Conservation (phyloP, 2,888 invertebrate species). For the Autographa pulchrina region DNA sequence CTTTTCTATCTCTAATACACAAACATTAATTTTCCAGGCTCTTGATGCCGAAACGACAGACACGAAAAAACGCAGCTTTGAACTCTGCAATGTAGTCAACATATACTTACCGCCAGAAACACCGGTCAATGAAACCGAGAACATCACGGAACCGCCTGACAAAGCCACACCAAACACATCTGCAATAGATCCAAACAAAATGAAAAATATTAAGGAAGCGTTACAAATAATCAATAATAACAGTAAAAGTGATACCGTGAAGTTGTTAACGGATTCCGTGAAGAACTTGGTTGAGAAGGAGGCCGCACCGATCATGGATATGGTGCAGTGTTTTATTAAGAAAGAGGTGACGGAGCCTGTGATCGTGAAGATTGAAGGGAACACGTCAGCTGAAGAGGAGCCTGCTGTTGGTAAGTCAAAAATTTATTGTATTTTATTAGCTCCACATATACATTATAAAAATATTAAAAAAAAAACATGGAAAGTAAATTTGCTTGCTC, state of each 20-base stretch:
- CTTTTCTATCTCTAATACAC: no score
- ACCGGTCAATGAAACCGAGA: neutral
- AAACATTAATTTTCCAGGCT: conserved; percentile 32
- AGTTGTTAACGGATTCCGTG: conserved; percentile 26
- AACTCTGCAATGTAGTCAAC: conserved; percentile 19
- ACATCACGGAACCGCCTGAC: neutral
- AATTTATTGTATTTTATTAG: no score
- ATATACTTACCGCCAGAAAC: conserved; percentile 25
- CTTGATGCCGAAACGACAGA: neutral
- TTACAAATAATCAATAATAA: conserved; percentile 57
- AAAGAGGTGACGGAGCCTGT: neutral
- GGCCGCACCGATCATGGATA: conserved; percentile 11
- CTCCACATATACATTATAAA: no score
- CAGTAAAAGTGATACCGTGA: conserved; percentile 17
- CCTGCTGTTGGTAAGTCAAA: neutral
- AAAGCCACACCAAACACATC: neutral
- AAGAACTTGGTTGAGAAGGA: conserved; percentile 10
- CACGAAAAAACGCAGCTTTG: conserved; percentile 15
- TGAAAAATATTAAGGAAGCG: conserved; percentile 51
- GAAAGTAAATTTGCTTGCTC: no score
- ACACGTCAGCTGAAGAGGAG: neutral
- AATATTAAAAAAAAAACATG: no score
- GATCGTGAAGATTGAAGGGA: neutral
- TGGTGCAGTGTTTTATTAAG: neutral
- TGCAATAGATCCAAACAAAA: neutral